Base-by-base conservation (phyloP, 2,888 invertebrate species). In the Temnothorax unifasciatus region DNA sequence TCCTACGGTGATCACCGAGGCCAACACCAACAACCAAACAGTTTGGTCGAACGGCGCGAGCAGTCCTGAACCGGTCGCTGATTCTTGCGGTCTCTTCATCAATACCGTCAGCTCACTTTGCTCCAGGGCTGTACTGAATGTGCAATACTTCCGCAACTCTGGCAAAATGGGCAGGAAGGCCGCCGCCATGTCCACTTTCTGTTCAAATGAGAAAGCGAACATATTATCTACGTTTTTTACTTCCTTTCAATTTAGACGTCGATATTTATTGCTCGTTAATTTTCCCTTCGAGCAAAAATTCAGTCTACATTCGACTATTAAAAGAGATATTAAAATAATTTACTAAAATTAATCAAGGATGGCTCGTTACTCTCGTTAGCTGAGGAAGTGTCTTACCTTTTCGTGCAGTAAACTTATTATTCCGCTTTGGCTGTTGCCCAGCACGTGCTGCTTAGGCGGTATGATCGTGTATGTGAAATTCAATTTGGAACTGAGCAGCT, bases 41-140 rank as follows among this genome's bases (percentile, higher is more conserved):
- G 96, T 95, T 21, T 95, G 95, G 86, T 97, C 97, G 90, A 98
- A 98, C 0, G 98, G 98, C 0, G 98, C 98, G 82, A 98, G 94
- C 6, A 98, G 95, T 0, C 98, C 98, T 0, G 98, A 97, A 0
- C 98, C 98, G 2, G 97, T 97, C 0, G 98, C 98, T 0, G 98
- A 98, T 93, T 97, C 98, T 52, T 96, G 96, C 0, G 98, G 98
- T 77, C 98, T 96, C 93, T 96, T 97, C 96, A 98, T 96, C 93
- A 98, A 96, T 94, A 98, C 97, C 76, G 97, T 96, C 96, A 98
- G 97, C 90, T 97, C 96, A 0, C 97, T 97, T 89, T 97, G 97
- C 88, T 98, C 97, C 86, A 98, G 94, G 52, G 96, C 95, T 5
- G 95, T 95, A 0, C 97, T 96, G 94, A 97, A 98, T 0, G 88